Conservation (phyloP, 2,113 vertebrate species). For the Muscicapa adusta region DNA sequence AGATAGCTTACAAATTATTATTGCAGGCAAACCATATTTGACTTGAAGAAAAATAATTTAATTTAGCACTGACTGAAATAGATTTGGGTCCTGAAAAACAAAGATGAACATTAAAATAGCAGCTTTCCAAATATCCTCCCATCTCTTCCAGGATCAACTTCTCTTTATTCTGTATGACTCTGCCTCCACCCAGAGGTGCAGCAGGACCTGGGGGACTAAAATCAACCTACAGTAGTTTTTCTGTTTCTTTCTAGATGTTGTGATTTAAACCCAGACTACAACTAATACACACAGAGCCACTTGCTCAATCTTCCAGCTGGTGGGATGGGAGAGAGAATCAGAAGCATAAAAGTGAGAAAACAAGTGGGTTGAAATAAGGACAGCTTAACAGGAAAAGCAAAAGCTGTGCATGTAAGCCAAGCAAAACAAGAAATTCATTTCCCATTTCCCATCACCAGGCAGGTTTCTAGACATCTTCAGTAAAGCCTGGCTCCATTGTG, state of each 20-base stretch:
- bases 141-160: rapidly evolving
- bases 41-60: background rate
- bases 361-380: background rate
- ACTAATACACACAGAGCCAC: background rate
- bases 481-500: background rate
- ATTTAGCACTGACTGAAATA: background rate
- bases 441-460: background rate
- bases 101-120: background rate
- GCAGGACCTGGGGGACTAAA: rapidly evolving
- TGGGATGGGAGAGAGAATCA: background rate
- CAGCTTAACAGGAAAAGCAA: background rate
- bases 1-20: background rate
- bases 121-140: background rate
- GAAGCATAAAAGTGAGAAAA: background rate
- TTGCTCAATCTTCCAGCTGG: background rate
- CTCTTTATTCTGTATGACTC: background rate
- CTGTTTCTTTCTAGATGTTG: background rate
- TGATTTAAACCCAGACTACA: background rate
- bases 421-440: background rate
- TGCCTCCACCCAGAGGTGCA: background rate
- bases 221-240: background rate
- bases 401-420: background rate
- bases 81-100: background rate
- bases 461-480: background rate
- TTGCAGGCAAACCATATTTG: background rate